Evolutionary conservation across 2,113 vertebrate genomes (phyloP), one percentile per base, ranked within the genome.

Genomic region (Mesitornis unicolor): DNA sequence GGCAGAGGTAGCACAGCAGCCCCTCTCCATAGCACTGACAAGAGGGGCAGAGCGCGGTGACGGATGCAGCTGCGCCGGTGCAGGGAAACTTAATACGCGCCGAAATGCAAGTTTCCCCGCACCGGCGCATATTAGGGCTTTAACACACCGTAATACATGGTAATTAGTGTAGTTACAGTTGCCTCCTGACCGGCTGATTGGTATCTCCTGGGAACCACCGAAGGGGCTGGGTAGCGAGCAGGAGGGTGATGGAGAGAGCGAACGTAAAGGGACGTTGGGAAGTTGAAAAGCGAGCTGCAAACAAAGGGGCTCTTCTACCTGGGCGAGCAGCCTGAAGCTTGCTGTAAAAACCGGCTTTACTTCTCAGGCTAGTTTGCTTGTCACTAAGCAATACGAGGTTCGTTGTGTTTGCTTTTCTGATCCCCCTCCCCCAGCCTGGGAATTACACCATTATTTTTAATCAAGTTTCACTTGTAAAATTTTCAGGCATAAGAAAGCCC

Each of bases 281-380:
- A 90, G 93, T 92, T 90, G 73, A 40, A 89, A 87, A 83, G 54
- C 35, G 8, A 10, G 51, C 84, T 57, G 84, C 82, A 77, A 24
- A 96, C 91, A 96, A 95, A 97, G 71, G 71, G 63, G 29, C 9
- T 91, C 42, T 65, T 85, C 92, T 73, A 96, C 94, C 93, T 96
- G 95, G 67, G 67, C 0, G 3, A 92, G 90, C 53, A 91, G 79
- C 87, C 31, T 3, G 1, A 74, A 91, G 74, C 70, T 64, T 6
- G 4, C 2, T 15, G 45, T 90, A 51, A 75, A 94, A 94, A 43
- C 4, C 36, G 38, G 38, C 7, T 31, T 78, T 63, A 29, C 92
- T 89, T 92, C 77, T 64, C 76, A 84, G 40, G 31, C 71, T 61
- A 36, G 35, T 86, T 93, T 74, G 67, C 67, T 92, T 54, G 80